phyloP scores from a whole-genome alignment of 2,797 vertebrate genomes.

The Sparus aurata region DNA sequence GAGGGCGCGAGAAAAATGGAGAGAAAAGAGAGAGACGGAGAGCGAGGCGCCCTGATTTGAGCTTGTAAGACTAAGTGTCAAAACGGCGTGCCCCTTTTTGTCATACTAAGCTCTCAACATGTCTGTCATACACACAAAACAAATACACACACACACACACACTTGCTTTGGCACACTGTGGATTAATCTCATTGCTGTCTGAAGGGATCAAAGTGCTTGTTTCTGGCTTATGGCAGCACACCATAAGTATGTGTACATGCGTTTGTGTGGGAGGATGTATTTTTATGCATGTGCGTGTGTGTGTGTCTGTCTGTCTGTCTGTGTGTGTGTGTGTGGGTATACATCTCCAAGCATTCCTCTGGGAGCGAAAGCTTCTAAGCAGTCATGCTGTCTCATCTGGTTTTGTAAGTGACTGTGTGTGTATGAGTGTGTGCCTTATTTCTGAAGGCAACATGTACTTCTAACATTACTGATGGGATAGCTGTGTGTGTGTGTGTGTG shows the following conservation, averaged over 20 bases:
- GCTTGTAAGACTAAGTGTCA: slow-evolving; percentile 69
- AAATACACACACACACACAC: slow-evolving; percentile 29
- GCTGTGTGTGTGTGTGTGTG: slow-evolving; percentile 15
- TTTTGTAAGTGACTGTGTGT: slow-evolving; percentile 45
- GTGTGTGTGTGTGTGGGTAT: slow-evolving; percentile 12
- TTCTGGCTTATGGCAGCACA: slow-evolving; percentile 42
- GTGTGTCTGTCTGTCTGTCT: background rate
- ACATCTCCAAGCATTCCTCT: slow-evolving; percentile 48
- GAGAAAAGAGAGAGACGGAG: slow-evolving; percentile 33
- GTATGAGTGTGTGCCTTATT: slow-evolving; percentile 26
- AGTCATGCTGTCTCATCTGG: slow-evolving; percentile 57
- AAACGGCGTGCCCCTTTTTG: slow-evolving; percentile 58
- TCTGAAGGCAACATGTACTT: slow-evolving; percentile 40
- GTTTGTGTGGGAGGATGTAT: slow-evolving; percentile 63
- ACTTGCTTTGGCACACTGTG: slow-evolving; percentile 59
- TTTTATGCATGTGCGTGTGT: slow-evolving; percentile 12
- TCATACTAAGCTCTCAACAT: slow-evolving; percentile 68
- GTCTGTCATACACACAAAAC: slow-evolving; percentile 46
- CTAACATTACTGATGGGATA: slow-evolving; percentile 44
- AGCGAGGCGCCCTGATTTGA: slow-evolving; percentile 55
- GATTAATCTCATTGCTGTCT: slow-evolving; percentile 76
- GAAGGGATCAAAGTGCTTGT: slow-evolving; percentile 72
- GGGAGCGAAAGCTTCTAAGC: slow-evolving; percentile 57
- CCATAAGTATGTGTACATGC: slow-evolving; percentile 62
- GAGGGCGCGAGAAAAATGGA: slow-evolving; percentile 7